Conservation (phyloP, 2,797 vertebrate species). For the Lindbergichthys nudifrons region DNA sequence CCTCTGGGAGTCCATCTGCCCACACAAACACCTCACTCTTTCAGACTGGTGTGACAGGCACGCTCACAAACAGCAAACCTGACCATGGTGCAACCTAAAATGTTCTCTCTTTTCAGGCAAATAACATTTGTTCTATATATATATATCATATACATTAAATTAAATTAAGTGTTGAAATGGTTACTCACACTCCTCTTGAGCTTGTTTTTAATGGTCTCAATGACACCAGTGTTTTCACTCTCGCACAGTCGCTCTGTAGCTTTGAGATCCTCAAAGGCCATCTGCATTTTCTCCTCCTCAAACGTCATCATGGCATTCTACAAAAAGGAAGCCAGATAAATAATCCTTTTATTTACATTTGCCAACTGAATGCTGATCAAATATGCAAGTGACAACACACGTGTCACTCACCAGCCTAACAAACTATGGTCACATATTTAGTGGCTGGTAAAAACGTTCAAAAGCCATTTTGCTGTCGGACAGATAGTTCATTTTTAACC, state of each 20-base stretch:
- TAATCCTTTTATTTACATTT: too few species aligned
- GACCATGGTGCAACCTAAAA: not conserved
- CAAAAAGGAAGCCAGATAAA: not conserved
- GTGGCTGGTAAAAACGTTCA: too few species aligned
- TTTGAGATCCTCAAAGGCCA: conserved; percentile 93
- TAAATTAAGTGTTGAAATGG: not conserved
- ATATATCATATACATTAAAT: not conserved
- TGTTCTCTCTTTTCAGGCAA: not conserved
- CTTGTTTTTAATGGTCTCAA: conserved; percentile 97
- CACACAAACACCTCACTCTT: conserved; percentile 43
- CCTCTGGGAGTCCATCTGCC: conserved; percentile 91
- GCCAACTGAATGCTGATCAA: too few species aligned
- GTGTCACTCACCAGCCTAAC: too few species aligned
- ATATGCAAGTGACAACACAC: too few species aligned
- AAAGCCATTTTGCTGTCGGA: too few species aligned
- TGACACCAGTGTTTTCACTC: conserved; percentile 90
- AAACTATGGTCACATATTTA: too few species aligned
- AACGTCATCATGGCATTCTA: conserved; percentile 99
- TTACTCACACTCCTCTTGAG: conserved; percentile 93
- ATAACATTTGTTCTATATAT: not conserved
- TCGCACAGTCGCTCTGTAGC: conserved; percentile 95
- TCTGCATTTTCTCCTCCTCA: conserved; percentile 98
- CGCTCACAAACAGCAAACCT: conserved; percentile 1
- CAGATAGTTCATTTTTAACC: not conserved
- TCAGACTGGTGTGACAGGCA: not conserved